Evolutionary conservation across 1,140 invertebrate genomes (phyloP), one percentile per base, ranked within the genome.

Genomic region (Drosophila truncata): DNA sequence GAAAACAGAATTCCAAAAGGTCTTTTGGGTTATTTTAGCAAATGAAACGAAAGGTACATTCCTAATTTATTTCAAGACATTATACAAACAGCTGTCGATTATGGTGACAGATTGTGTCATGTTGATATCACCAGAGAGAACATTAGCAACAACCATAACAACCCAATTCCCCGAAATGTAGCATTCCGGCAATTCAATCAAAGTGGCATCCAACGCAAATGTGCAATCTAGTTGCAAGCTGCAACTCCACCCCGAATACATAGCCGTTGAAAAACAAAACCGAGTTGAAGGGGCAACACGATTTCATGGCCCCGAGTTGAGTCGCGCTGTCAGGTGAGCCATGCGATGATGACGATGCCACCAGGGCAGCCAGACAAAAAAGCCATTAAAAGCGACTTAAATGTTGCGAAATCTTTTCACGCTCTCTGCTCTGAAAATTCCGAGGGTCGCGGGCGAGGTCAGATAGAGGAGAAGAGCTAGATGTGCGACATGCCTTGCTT

Each of bases 351-450:
- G 60, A 35, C 46, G 66, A 49, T 59, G 54, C 31, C 58, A 46
- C 37, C 37, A 11, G 61, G 66, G 57, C 35, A 76, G 46, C 76
- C 75, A 82, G 83, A 86, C 79, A 82, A 77, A 82, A 87, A 83
- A 77, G 29, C 71, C 80, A 87, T 87, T 88, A 83, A 88, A 88
- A 77, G 71, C 71, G 59, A 77, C 59, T 79, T 76, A 71, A 69
- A 71, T 82, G 70, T 79, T 70, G 80, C 72, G 55, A 77, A 77
- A 77, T 77, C 63, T 66, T 64, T 66, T 77, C 67, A 85, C 73
- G 76, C 75, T 78, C 57, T 54, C 59, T 64, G 76, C 44, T 39
- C 52, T 25, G 33, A 55, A 54, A 18, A 37, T 29, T 33, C 16
- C 37, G 35, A 50, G 35, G 35, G 33, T 18, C 4, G 20, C n/a